phyloP scores from a whole-genome alignment of 1,140 invertebrate species.

The Potamilus streckersoni region DNA sequence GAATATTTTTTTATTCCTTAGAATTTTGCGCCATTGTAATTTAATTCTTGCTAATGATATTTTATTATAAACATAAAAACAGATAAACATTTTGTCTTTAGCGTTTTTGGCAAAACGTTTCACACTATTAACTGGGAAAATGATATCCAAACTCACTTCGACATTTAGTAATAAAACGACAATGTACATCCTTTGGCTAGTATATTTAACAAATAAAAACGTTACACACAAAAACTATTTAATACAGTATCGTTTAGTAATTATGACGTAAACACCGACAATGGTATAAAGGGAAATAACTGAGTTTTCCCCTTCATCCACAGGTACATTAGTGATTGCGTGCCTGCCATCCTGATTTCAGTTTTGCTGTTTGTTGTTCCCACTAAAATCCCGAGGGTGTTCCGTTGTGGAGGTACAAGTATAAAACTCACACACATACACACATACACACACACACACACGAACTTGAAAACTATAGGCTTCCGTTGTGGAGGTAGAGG shows the following conservation, averaged over 20 bases:
- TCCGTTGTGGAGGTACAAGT: constrained; percentile 30
- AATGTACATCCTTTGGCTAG: background rate
- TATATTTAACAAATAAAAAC: too few species aligned
- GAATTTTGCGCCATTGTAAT: too few species aligned
- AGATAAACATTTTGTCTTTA: too few species aligned
- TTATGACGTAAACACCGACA: background rate
- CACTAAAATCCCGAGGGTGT: constrained; percentile 35
- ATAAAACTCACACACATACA: background rate
- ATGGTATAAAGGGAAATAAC: background rate
- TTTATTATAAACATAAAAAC: too few species aligned
- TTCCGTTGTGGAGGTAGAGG: constrained; percentile 31
- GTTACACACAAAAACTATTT: too few species aligned
- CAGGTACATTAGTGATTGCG: constrained; percentile 67
- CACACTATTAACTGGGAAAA: too few species aligned
- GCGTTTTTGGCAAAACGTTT: too few species aligned
- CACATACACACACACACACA: too few species aligned
- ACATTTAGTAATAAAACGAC: background rate
- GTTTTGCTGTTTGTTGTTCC: constrained; percentile 59
- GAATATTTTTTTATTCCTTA: too few species aligned
- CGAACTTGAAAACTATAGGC: too few species aligned
- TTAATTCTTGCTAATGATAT: too few species aligned
- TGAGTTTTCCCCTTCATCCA: background rate
- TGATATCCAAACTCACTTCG: background rate
- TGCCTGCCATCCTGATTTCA: constrained; percentile 53
- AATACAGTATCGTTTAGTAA: background rate